These are phyloP conservation scores for Crepidodera aurea DNA, from an alignment of 2,888 invertebrate genomes.

Conservation along the genomic window DNA sequence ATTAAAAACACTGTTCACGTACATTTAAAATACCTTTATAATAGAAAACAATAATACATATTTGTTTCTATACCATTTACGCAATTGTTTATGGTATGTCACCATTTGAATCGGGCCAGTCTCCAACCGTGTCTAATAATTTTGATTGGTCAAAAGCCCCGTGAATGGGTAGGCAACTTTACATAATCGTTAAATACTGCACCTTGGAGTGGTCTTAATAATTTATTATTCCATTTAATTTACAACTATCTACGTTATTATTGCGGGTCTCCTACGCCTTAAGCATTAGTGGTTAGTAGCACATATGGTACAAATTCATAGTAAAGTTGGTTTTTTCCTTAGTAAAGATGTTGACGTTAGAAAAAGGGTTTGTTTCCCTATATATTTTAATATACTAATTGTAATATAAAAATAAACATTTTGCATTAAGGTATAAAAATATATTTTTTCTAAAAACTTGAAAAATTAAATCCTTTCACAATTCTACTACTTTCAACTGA, in stretches of 20 bases:
- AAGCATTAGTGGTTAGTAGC: too few species aligned
- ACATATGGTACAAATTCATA: too few species aligned
- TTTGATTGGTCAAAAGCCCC: conserved; percentile 28
- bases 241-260: conserved; percentile 32
- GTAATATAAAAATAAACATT: too few species aligned
- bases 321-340: too few species aligned
- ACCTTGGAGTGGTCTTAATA: conserved; percentile 28
- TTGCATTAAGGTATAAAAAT: too few species aligned
- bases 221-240: conserved; percentile 37
- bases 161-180: conserved; percentile 29
- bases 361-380: too few species aligned
- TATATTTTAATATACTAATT: too few species aligned
- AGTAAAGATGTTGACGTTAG: too few species aligned
- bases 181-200: conserved; percentile 28
- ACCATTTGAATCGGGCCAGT: conserved; percentile 23
- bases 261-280: conserved; percentile 35
- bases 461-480: too few species aligned
- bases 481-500: too few species aligned
- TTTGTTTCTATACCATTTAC: conserved; percentile 7
- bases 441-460: too few species aligned
- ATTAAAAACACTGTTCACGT: conserved; percentile 39
- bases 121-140: conserved; percentile 26
- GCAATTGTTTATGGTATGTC: conserved; percentile 22
- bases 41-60: neutral
- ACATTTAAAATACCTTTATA: neutral